Evolutionary conservation across 1,140 invertebrate genomes (phyloP).

Genomic region (Drosophila navojoa): DNA sequence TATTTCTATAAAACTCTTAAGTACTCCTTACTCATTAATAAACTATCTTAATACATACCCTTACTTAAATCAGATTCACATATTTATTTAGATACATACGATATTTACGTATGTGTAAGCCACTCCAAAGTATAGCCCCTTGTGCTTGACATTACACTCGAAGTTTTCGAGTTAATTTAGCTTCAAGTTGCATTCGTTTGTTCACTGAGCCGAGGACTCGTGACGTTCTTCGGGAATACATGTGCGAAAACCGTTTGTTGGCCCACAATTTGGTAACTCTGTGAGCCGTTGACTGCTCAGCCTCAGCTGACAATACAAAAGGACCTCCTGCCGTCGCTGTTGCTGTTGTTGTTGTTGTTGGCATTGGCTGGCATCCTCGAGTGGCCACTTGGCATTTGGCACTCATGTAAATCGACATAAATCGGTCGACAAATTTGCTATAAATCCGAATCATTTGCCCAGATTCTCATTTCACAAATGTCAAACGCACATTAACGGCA

Average conservation of each 20-base stretch:
- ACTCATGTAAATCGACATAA: conserved; percentile 78
- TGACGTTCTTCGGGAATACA: not conserved
- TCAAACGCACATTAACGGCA: conserved; percentile 77
- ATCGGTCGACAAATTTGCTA: conserved; percentile 78
- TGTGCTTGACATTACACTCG: not conserved
- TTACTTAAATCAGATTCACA: too few species aligned
- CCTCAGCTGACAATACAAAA: conserved; percentile 19
- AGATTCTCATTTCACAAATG: conserved; percentile 78
- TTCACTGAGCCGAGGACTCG: not conserved
- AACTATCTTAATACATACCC: too few species aligned
- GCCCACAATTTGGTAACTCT: conserved; percentile 17
- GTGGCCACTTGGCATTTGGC: conserved; percentile 78
- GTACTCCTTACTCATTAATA: too few species aligned
- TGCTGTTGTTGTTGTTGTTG: conserved; percentile 9
- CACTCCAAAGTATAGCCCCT: not conserved
- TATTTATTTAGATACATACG: not conserved
- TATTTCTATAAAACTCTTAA: too few species aligned
- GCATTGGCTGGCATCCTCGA: conserved; percentile 46
- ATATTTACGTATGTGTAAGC: not conserved
- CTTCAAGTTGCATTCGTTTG: not conserved
- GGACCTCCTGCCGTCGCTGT: conserved; percentile 21
- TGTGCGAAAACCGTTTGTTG: conserved; percentile 1
- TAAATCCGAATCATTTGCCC: conserved; percentile 79
- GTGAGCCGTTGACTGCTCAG: conserved; percentile 17
- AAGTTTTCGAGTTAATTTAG: conserved; percentile 3